Conservation (phyloP, 2,888 invertebrate genomes). For the Catocala nupta region DNA sequence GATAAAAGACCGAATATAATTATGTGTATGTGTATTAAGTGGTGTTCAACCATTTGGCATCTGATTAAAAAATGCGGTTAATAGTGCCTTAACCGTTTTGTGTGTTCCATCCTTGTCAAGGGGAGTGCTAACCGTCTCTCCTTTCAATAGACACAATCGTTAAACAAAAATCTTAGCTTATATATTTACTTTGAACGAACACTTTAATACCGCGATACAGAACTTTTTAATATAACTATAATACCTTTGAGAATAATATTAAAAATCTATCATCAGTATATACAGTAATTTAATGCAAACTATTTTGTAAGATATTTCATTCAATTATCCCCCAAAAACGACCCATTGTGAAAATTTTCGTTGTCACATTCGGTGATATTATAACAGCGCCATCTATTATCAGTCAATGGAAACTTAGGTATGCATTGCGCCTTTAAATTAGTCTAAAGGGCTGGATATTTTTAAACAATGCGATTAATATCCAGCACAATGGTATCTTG, state of each 20-base stretch:
- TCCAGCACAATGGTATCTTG: no score
- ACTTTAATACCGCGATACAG: conserved; percentile 54
- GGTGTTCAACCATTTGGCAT: neutral
- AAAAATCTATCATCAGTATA: neutral
- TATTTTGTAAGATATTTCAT: no score
- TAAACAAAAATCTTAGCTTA: rapidly evolving
- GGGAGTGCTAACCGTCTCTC: conserved; percentile 98
- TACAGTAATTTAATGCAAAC: no score
- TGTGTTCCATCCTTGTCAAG: conserved; percentile 97
- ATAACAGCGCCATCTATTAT: conserved; percentile 51
- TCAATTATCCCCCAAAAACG: no score
- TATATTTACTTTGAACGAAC: conserved; percentile 33
- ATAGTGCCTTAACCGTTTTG: conserved; percentile 70
- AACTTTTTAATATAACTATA: neutral
- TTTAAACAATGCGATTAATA: no score
- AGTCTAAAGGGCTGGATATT: no score
- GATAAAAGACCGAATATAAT: neutral
- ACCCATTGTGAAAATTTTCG: neutral
- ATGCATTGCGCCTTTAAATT: no score
- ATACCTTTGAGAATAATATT: neutral
- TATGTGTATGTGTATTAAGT: no score
- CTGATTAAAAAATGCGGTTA: conserved; percentile 66
- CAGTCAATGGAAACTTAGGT: neutral
- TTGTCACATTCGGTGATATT: neutral
- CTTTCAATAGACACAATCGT: conserved; percentile 96